These are phyloP conservation scores for Poecile montanus DNA, from an alignment of 2,797 vertebrate species.

Conservation along the genomic window DNA sequence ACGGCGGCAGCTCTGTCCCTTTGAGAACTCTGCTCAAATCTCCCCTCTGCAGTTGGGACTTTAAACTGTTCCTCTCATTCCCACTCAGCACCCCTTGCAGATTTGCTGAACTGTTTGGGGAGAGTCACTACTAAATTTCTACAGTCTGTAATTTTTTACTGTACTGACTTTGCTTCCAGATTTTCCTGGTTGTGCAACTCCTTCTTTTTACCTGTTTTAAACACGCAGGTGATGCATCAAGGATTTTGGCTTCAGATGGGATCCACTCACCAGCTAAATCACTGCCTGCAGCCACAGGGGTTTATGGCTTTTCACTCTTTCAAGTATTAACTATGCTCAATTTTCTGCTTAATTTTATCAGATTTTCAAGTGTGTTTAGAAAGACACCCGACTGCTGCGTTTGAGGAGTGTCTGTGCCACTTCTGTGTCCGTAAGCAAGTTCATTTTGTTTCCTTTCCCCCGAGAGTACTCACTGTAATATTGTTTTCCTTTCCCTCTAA, in stretches of 20 bases:
- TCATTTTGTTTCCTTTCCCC: not conserved
- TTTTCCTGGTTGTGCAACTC: not conserved
- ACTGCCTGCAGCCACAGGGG: not conserved
- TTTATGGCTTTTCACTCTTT: not conserved
- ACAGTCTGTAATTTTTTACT: not conserved
- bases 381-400: not conserved
- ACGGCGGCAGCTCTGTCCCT: not conserved
- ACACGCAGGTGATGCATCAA: not conserved
- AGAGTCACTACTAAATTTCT: not conserved
- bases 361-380: not conserved
- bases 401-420: not conserved
- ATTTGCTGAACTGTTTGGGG: not conserved
- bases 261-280: not conserved
- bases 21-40: not conserved
- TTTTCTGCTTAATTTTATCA: conserved; percentile 42
- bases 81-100: not conserved
- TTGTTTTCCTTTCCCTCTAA: not conserved
- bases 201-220: not conserved
- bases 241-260: not conserved
- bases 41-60: accelerated
- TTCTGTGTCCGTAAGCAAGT: not conserved
- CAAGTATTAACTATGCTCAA: not conserved
- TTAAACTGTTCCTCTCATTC: not conserved
- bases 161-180: not conserved
- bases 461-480: not conserved